A percentile compares a stretch with the other conserved stretches of the same genome.
phyloP scores from a whole-genome alignment of 1,140 invertebrate genomes.

The Sitobion miscanthi region DNA sequence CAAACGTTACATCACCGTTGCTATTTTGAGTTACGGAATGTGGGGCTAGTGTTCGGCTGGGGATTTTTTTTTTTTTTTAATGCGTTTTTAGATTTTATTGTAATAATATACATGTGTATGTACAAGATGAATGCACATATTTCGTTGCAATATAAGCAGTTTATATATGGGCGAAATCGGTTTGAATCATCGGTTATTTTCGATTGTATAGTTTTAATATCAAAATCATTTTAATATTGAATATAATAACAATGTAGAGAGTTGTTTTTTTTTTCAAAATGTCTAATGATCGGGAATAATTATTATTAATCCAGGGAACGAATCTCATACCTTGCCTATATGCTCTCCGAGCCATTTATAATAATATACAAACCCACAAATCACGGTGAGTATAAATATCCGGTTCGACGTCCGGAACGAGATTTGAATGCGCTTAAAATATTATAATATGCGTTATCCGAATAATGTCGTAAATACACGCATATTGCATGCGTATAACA shows the following conservation, averaged over 20 bases:
- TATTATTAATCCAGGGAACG: not conserved
- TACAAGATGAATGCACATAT: not conserved
- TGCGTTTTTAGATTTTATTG: conserved; percentile 7
- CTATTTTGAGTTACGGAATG: conserved; percentile 25
- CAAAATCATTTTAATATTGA: no score
- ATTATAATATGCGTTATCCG: not conserved
- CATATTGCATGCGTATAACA: not conserved
- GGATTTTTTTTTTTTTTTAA: not conserved
- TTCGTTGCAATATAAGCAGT: not conserved
- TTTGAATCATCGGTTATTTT: not conserved
- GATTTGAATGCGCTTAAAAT: not conserved
- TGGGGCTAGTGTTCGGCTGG: not conserved
- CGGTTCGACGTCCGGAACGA: not conserved
- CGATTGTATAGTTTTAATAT: not conserved
- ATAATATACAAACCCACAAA: not conserved
- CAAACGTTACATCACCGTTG: not conserved
- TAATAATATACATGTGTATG: not conserved
- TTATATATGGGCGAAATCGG: not conserved
- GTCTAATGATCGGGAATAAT: not conserved
- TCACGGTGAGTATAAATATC: not conserved
- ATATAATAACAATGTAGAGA: not conserved
- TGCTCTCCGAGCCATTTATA: no score
- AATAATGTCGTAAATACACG: not conserved
- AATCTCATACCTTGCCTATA: not conserved
- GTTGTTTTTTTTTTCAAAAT: not conserved